A percentile compares a stretch with the other conserved stretches of the same genome.
phyloP scores from a whole-genome alignment of 2,888 invertebrate genomes.

The Bursaphelenchus okinawaensis region DNA sequence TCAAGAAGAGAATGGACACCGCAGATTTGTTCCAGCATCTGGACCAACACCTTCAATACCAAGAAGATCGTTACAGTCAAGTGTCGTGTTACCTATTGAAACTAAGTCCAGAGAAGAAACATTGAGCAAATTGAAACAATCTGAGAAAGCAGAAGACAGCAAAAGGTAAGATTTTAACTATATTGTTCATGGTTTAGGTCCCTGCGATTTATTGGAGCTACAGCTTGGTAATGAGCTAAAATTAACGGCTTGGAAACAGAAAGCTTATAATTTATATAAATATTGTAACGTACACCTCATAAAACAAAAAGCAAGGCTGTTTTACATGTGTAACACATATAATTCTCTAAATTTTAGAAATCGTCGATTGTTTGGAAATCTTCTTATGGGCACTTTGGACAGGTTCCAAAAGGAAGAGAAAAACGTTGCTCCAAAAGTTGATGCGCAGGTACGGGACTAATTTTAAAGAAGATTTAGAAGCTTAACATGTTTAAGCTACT shows the following conservation, averaged over 20 bases:
- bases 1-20: neutral
- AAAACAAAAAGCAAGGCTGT: too few species aligned
- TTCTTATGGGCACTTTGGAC: slow-evolving; percentile 85
- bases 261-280: too few species aligned
- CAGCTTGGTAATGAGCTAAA: too few species aligned
- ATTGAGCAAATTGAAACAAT: slow-evolving; percentile 70
- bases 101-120: slow-evolving; percentile 76
- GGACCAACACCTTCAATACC: neutral
- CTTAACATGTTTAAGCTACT: too few species aligned
- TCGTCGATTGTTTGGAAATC: slow-evolving; percentile 83
- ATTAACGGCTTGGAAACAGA: too few species aligned
- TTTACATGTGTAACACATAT: neutral
- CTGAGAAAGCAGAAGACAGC: slow-evolving; percentile 43
- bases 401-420: slow-evolving; percentile 69
- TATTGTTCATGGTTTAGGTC: too few species aligned
- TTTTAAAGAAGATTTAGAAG: too few species aligned
- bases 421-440: slow-evolving; percentile 18
- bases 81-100: slow-evolving; percentile 63
- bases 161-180: slow-evolving; percentile 30
- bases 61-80: slow-evolving; percentile 21
- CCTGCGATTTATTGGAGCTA: too few species aligned
- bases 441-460: slow-evolving; percentile 21
- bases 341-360: slow-evolving; percentile 65
- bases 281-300: too few species aligned
- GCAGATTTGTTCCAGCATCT: neutral